Evolutionary conservation across 1,140 invertebrate genomes (phyloP), one percentile per base, ranked within the genome.

Genomic region (Panulirus ornatus): DNA sequence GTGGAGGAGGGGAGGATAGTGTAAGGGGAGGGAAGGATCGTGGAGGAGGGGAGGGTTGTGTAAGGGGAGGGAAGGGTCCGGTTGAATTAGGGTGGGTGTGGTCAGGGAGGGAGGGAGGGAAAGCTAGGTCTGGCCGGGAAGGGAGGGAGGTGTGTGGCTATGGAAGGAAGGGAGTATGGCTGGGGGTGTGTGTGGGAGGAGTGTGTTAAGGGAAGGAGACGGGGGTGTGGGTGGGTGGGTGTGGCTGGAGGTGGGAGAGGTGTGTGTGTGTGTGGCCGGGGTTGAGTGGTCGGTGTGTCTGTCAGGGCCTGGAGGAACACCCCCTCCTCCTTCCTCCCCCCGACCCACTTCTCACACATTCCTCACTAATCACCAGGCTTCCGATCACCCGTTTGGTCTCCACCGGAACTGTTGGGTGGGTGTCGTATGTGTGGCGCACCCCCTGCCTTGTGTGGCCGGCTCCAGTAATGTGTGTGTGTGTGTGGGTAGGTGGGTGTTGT

Each of bases 331-430:
- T 2, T 22, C 27, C 16, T 6, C n/a, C 0, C n/a, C n/a, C 6
- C 6, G 58, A 66, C 58, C 58, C 58, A 66, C 58, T 66, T 66
- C 58, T 66, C 58, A 66, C n/a, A 66, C 58, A 66, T 66, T 66
- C 58, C 58, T 66, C n/a, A 6, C 58, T 30, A 66, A 66, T 27
- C 58, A 66, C 5, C 58, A 30, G 30, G 30, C 58, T 66, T 66
- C 58, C 58, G 58, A 66, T 66, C 58, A 66, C 58, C 6, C n/a
- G 58, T 30, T 6, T 27, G 22, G n/a, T 5, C 11, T 66, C 6
- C 2, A 63, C 19, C 58, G 1, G n/a, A 8, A 6, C 27, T 58
- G 54, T 58, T 58, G 44, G 14, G 44, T 5, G 44, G 44, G 44
- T 47, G 44, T 47, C 14, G 14, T 14, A 5, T 47, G 44, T 47